Evolutionary conservation across 2,888 invertebrate genomes (phyloP).

Genomic region (Xylota sylvarum): DNA sequence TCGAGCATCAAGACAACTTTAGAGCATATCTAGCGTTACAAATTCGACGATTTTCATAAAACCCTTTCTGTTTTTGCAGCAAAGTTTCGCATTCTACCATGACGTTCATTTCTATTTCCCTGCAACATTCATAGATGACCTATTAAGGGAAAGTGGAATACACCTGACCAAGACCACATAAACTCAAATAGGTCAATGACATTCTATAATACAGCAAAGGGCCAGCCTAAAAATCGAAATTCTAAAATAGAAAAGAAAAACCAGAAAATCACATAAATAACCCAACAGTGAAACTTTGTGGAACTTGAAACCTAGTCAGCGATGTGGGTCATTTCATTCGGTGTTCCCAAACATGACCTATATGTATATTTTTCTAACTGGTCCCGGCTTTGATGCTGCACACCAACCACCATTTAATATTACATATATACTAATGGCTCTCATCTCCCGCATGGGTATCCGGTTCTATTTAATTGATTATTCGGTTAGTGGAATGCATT

Average conservation of each 20-base stretch:
- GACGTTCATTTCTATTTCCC: no score
- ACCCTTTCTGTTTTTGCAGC: no score
- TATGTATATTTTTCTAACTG: no score
- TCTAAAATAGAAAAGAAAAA: neutral
- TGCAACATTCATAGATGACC: neutral
- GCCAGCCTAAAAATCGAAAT: neutral
- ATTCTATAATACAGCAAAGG: neutral
- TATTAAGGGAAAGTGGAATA: conserved; percentile 2
- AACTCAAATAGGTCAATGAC: neutral
- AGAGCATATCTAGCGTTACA: no score
- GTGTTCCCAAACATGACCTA: neutral
- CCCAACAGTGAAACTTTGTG: neutral
- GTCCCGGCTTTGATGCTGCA: neutral
- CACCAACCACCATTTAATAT: neutral
- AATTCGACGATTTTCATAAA: no score
- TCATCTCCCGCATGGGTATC: neutral
- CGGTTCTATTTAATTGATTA: neutral
- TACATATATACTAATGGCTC: no score
- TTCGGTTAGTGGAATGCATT: neutral
- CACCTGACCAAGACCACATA: neutral
- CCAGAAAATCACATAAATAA: neutral
- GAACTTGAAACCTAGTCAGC: neutral
- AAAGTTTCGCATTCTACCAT: no score
- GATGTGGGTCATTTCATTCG: neutral
- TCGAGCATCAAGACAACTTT: no score